phyloP scores from a whole-genome alignment of 1,140 invertebrate genomes.

The Ooceraea biroi region DNA sequence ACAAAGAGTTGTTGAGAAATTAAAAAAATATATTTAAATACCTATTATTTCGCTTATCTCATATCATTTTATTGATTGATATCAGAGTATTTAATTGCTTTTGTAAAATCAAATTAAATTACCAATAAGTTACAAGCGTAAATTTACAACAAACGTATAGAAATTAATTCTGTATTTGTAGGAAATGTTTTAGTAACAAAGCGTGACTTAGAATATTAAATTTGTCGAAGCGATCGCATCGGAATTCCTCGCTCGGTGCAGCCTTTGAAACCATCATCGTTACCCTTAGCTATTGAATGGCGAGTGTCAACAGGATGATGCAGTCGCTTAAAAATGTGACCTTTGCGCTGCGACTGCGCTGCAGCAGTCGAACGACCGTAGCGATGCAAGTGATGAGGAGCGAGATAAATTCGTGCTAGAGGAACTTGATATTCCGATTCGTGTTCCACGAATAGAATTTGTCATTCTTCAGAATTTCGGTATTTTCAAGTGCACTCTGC shows the following conservation, averaged over 20 bases:
- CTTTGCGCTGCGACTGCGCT: slow-evolving; percentile 73
- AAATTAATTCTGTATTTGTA: slow-evolving; percentile 17
- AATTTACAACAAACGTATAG: background rate
- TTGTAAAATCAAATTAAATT: background rate
- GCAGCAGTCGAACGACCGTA: slow-evolving; percentile 30
- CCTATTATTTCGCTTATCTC: too few relatives aligned
- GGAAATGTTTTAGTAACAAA: slow-evolving; percentile 1
- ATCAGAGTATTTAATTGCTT: background rate
- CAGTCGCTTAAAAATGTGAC: slow-evolving; percentile 78
- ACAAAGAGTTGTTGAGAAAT: too few relatives aligned
- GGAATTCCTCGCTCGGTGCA: slow-evolving; percentile 35
- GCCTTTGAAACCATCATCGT: slow-evolving; percentile 58
- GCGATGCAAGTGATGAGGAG: slow-evolving; percentile 13
- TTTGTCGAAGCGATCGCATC: slow-evolving; percentile 20
- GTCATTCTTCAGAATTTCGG: slow-evolving; percentile 12
- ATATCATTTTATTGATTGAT: background rate
- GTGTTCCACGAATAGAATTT: slow-evolving; percentile 18
- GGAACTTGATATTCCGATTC: slow-evolving; percentile 30
- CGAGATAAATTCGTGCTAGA: slow-evolving; percentile 32
- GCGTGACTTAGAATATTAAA: background rate
- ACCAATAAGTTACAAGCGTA: background rate
- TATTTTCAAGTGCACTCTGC: slow-evolving; percentile 9
- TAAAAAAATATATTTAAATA: too few relatives aligned
- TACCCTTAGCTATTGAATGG: slow-evolving; percentile 72
- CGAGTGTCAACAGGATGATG: slow-evolving; percentile 77